Evolutionary conservation across 2,888 invertebrate genomes (phyloP).

Genomic region (Drosophila colorata): DNA sequence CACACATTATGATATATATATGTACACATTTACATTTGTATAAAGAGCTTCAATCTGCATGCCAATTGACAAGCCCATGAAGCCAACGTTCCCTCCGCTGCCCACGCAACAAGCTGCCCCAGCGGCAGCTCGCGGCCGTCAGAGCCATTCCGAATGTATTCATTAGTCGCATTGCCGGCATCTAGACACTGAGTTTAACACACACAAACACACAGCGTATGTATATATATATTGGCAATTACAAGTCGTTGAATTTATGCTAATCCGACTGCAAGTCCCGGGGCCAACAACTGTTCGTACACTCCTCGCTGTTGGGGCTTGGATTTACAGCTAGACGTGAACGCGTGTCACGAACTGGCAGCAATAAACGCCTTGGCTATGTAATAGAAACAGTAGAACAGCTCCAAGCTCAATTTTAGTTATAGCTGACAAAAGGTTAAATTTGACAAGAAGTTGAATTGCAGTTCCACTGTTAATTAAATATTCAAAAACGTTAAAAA

Average conservation of each 20-base stretch:
- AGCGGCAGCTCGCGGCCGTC: constrained; percentile 41
- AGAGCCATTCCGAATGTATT: constrained; percentile 63
- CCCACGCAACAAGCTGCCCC: constrained; percentile 29
- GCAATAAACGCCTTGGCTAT: no score
- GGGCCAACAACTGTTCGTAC: constrained; percentile 61
- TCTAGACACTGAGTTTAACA: constrained; percentile 43
- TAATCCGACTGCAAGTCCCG: constrained; percentile 65
- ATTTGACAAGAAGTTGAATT: no score
- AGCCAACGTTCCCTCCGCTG: constrained; percentile 36
- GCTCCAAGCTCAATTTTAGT: neutral
- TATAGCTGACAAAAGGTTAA: neutral
- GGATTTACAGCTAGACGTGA: constrained; percentile 18
- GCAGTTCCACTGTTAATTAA: no score
- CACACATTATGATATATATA: neutral
- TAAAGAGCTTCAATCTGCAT: constrained; percentile 39
- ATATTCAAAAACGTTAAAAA: no score
- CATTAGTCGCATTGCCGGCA: constrained; percentile 70
- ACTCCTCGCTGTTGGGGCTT: constrained; percentile 47
- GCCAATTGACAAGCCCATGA: constrained; percentile 53
- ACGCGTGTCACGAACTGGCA: constrained; percentile 37
- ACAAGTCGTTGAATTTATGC: constrained; percentile 75
- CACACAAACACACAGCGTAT: constrained; percentile 30
- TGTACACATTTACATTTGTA: neutral
- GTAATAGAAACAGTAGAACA: no score
- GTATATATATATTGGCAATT: constrained; percentile 38